A percentile compares a stretch with the other conserved stretches of the same genome.
phyloP scores from a whole-genome alignment of 2,797 vertebrate genomes.

The Lophura swinhoii region DNA sequence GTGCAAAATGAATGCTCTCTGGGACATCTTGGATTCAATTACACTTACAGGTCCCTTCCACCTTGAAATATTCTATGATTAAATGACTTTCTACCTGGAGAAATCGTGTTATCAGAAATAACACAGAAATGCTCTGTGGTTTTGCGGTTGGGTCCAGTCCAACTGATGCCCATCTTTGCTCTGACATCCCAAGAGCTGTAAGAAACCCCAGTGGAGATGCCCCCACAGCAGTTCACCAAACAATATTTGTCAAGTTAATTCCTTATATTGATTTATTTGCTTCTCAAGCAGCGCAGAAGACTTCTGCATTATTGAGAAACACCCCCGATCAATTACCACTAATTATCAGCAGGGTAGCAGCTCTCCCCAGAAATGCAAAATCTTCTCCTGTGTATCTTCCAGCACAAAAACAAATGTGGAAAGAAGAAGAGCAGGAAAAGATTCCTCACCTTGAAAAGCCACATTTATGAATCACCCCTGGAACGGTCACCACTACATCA shows the following conservation, averaged over 20 bases:
- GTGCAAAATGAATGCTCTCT: background rate
- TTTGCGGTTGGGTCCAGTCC: background rate
- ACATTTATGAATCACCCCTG: rapidly evolving
- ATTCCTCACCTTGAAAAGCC: background rate
- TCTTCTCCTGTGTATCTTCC: rapidly evolving
- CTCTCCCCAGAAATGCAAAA: background rate
- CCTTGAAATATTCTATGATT: too few relatives aligned
- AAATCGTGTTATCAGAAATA: background rate
- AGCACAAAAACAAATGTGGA: background rate
- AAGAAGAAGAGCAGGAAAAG: background rate
- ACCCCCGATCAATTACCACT: background rate
- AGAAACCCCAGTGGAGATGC: background rate
- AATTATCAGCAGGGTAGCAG: background rate
- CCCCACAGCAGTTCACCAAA: background rate
- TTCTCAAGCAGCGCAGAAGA: background rate
- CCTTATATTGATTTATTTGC: background rate
- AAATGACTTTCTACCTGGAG: background rate
- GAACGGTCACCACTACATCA: background rate
- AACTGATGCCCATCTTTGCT: background rate
- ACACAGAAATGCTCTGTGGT: background rate
- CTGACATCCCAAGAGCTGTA: background rate
- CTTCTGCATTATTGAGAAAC: background rate
- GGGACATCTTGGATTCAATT: background rate
- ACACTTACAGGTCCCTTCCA: too few relatives aligned
- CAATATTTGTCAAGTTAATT: background rate